Conservation (phyloP, 2,888 invertebrate species). For the Shargacucullia verbasci region DNA sequence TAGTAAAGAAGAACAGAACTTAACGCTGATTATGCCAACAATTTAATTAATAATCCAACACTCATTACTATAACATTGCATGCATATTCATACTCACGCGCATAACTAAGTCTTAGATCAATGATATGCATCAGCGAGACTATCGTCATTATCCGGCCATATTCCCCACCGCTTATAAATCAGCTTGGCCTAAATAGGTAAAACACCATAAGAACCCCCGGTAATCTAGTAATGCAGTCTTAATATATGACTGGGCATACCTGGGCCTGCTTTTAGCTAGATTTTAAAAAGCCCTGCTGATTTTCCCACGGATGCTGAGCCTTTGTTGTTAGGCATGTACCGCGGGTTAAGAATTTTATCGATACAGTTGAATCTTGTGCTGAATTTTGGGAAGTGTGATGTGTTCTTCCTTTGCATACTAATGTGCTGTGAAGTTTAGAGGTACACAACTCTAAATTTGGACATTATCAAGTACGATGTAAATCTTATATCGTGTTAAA, state of each 20-base stretch:
- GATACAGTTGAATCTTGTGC: slow-evolving; percentile 59
- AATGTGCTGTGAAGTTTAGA: slow-evolving; percentile 22
- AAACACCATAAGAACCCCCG: slow-evolving; percentile 60
- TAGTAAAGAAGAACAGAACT: background rate
- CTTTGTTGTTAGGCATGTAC: slow-evolving; percentile 74
- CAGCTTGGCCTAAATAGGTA: slow-evolving; percentile 57
- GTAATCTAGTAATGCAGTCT: slow-evolving; percentile 73
- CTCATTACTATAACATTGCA: slow-evolving; percentile 5
- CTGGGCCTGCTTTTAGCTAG: slow-evolving; percentile 66
- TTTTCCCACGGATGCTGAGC: slow-evolving; percentile 81
- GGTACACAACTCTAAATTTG: background rate
- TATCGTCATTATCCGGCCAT: slow-evolving; percentile 40
- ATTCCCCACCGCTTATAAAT: slow-evolving; percentile 37
- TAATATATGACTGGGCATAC: slow-evolving; percentile 73
- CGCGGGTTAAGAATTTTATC: slow-evolving; percentile 64
- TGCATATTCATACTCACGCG: slow-evolving; percentile 48
- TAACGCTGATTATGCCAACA: slow-evolving; percentile 22
- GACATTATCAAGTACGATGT: slow-evolving; percentile 8
- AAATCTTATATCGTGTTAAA: slow-evolving; percentile 39
- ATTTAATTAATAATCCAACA: slow-evolving; percentile 45
- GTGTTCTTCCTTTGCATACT: slow-evolving; percentile 32
- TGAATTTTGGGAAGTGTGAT: slow-evolving; percentile 22
- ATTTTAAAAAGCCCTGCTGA: slow-evolving; percentile 79
- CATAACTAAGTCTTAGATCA: slow-evolving; percentile 27
- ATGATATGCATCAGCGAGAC: slow-evolving; percentile 46